phyloP scores from a whole-genome alignment of 2,888 invertebrate genomes.

The Adela reaumurella region DNA sequence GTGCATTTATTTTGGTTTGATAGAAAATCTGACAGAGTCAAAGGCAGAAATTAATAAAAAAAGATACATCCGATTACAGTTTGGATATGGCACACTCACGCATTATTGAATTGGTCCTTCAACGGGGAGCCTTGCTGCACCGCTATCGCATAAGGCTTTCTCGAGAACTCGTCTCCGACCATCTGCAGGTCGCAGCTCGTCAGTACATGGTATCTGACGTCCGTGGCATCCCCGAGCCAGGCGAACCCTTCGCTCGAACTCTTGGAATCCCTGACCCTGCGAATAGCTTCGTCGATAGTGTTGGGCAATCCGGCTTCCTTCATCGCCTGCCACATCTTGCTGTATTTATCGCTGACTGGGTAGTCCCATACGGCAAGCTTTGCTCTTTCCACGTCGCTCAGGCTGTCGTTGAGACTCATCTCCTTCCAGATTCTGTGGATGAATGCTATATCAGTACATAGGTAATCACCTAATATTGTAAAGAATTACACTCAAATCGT shows the following conservation, averaged over 20 bases:
- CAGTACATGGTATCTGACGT: constrained; percentile 74
- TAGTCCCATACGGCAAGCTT: constrained; percentile 98
- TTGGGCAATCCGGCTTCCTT: constrained; percentile 76
- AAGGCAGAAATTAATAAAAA: background rate
- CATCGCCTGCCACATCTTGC: constrained; percentile 99
- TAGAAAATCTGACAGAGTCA: too few relatives aligned
- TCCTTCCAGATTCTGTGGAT: constrained; percentile 90
- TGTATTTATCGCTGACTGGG: constrained; percentile 96
- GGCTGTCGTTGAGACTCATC: constrained; percentile 92
- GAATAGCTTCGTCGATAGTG: constrained; percentile 74
- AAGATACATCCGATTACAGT: too few relatives aligned
- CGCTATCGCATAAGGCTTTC: constrained; percentile 96
- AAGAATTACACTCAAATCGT: too few relatives aligned
- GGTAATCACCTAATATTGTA: background rate
- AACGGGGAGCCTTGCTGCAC: constrained; percentile 94
- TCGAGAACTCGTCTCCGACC: constrained; percentile 95
- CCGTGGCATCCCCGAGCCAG: constrained; percentile 91
- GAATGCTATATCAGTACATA: background rate
- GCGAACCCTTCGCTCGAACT: constrained; percentile 84
- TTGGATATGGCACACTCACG: constrained; percentile 72
- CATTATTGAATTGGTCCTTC: constrained; percentile 92
- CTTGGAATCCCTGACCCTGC: constrained; percentile 63
- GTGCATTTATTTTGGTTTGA: too few relatives aligned
- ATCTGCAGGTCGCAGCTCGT: constrained; percentile 86
- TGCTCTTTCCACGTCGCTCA: constrained; percentile 84